These are phyloP conservation scores for Aurelia sp. DNA, from an alignment of 30 jellyfish, hydroid and myxozoan genomes.

Conservation along the genomic window DNA sequence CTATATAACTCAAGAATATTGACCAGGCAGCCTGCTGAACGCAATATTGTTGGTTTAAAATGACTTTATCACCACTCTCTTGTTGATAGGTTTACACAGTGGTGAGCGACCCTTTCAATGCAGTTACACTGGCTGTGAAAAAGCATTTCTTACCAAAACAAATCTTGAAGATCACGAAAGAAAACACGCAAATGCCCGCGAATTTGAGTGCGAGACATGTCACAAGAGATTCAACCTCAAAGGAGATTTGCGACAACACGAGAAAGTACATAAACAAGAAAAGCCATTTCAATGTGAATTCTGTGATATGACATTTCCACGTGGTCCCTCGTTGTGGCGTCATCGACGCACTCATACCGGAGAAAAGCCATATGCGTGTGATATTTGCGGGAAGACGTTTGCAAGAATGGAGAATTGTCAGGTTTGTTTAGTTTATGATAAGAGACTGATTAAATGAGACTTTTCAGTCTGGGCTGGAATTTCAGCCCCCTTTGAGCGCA, in stretches of 20 bases:
- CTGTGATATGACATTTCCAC: conserved; percentile 81
- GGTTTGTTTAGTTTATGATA: conserved; percentile 6
- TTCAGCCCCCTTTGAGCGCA: too few relatives aligned
- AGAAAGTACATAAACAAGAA: conserved; percentile 69
- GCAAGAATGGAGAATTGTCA: conserved; percentile 86
- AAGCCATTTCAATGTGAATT: conserved; percentile 80
- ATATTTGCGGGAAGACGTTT: conserved; percentile 78
- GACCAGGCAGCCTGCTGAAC: too few relatives aligned
- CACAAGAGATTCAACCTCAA: conserved; percentile 69
- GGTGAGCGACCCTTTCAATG: conserved; percentile 85
- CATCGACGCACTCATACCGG: conserved; percentile 91
- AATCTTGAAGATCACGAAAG: conserved; percentile 76
- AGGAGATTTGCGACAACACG: conserved; percentile 78
- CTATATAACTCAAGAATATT: too few relatives aligned
- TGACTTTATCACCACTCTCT: neutral
- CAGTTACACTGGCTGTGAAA: conserved; percentile 52
- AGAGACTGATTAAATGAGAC: too few relatives aligned
- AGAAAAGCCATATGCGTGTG: conserved; percentile 84
- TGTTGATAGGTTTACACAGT: conserved; percentile 53
- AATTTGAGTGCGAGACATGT: conserved; percentile 69
- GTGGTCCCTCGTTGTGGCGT: conserved; percentile 77
- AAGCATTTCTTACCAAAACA: conserved; percentile 64
- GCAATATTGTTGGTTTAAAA: too few relatives aligned
- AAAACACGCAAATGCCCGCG: conserved; percentile 82
- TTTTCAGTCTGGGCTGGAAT: too few relatives aligned